These are phyloP conservation scores for Myrmophylax atrothorax DNA, from an alignment of 2,113 vertebrate genomes.

Conservation along the genomic window DNA sequence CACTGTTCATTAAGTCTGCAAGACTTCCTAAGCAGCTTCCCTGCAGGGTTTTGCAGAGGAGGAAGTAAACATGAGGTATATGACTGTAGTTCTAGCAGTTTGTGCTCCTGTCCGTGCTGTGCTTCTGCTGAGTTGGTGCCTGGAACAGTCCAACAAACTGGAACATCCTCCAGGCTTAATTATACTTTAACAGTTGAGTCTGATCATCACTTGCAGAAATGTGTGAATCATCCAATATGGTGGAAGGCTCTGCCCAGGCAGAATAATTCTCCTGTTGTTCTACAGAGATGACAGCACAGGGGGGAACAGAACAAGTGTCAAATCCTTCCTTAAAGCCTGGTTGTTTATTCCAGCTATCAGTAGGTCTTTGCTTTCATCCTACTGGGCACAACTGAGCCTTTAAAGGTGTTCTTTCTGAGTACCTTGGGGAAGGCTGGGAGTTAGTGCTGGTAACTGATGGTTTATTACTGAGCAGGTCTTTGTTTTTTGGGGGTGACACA, in stretches of 20 bases:
- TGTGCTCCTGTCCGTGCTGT: accelerated
- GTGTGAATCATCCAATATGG: not conserved
- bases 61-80: not conserved
- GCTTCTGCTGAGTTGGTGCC: not conserved
- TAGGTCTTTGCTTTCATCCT: not conserved
- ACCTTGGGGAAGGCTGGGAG: not conserved
- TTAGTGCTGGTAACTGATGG: not conserved
- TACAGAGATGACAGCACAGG: not conserved
- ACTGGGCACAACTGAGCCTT: not conserved
- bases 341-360: not conserved
- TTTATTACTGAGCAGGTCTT: not conserved
- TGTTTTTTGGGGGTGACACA: not conserved
- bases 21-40: not conserved
- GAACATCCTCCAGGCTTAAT: not conserved
- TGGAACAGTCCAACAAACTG: not conserved
- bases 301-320: not conserved
- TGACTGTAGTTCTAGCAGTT: not conserved
- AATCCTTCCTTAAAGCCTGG: not conserved
- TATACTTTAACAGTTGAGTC: not conserved
- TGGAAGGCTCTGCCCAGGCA: not conserved
- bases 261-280: not conserved
- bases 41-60: not conserved
- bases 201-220: not conserved
- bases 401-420: not conserved
- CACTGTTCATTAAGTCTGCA: not conserved